Base-by-base conservation (phyloP, 2,888 invertebrate species). In the Drepana falcataria region DNA sequence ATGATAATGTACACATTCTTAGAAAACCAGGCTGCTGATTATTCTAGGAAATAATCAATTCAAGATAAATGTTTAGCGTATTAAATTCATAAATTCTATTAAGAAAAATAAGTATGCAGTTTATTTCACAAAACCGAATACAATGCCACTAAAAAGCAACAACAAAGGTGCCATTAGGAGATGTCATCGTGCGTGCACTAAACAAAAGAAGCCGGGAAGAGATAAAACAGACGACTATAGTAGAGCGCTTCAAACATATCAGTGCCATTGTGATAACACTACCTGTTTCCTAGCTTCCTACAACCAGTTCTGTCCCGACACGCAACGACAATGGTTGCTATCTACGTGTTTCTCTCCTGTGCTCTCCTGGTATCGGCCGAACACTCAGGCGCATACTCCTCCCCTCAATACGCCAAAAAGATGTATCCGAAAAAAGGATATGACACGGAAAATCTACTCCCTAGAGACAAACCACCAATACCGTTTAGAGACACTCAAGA, bases 331-430 rank as follows among this genome's bases (percentile, higher is more conserved):
- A 89, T 88, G 89, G 85, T 79, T 68, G 80, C 68, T 34, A 63
- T 79, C 34, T 71, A 74, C 53, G 55, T 81, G 33, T 54, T 86
- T 48, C 52, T 88, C 34, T 59, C 73, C 53, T 71, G 66, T 66
- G 59, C 63, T 47, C 53, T 73, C 33, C 35, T 81, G 3, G 66
- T 64, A 9, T 56, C 76, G 4, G 77, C 81, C 0, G 87, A 91
- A 57, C 91, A 91, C 69, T 77, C 83, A 1, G 91, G 91, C n/a
- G 91, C 91, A 1, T 91, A 91, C 52, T 91, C 91, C 0, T 91
- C 91, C 0, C 91, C 91, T 0, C 91, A 91, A 47, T 91, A 91
- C 66, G 91, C 91, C 9, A 91, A 91, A 73, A 91, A 91, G 59
- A 84, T 90, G 82, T 90, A 79, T 59, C 89, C 89, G 0, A 85